These are phyloP conservation scores for Cephus pulcher DNA, from an alignment of 2,888 invertebrate genomes.

Conservation along the genomic window DNA sequence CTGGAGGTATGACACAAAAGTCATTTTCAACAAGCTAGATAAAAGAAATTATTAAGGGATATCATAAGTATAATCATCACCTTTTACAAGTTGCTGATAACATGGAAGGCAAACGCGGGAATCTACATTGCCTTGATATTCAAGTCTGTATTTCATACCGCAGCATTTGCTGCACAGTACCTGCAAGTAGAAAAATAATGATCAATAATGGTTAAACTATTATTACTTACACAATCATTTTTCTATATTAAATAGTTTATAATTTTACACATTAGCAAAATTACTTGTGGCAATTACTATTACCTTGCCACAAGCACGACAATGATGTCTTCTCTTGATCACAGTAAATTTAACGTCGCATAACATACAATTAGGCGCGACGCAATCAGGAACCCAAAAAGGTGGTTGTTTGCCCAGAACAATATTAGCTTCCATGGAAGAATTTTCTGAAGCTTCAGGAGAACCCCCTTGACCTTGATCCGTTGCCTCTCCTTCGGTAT, in stretches of 20 bases:
- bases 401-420: slow-evolving; percentile 81
- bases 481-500: slow-evolving; percentile 39
- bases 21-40: not conserved
- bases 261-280: not conserved
- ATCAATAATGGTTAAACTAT: not conserved
- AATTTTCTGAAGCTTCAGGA: slow-evolving; percentile 57
- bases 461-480: slow-evolving; percentile 50
- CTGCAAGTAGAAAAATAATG: slow-evolving; percentile 59
- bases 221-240: not conserved
- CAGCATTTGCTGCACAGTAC: slow-evolving; percentile 85
- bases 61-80: slow-evolving; percentile 44
- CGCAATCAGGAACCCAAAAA: slow-evolving; percentile 88
- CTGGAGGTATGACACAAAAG: not conserved
- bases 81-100: slow-evolving; percentile 70
- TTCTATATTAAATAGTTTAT: slow-evolving; percentile 1
- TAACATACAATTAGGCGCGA: slow-evolving; percentile 84
- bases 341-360: slow-evolving; percentile 85
- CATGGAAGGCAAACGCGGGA: slow-evolving; percentile 84
- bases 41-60: not conserved
- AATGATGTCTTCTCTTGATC: slow-evolving; percentile 87
- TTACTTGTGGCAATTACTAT: slow-evolving; percentile 17
- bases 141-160: slow-evolving; percentile 76
- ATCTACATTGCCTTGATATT: slow-evolving; percentile 80
- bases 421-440: slow-evolving; percentile 57
- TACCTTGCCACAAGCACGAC: slow-evolving; percentile 86